Evolutionary conservation across 1,140 invertebrate genomes (phyloP).

Genomic region (Sinella curviseta): DNA sequence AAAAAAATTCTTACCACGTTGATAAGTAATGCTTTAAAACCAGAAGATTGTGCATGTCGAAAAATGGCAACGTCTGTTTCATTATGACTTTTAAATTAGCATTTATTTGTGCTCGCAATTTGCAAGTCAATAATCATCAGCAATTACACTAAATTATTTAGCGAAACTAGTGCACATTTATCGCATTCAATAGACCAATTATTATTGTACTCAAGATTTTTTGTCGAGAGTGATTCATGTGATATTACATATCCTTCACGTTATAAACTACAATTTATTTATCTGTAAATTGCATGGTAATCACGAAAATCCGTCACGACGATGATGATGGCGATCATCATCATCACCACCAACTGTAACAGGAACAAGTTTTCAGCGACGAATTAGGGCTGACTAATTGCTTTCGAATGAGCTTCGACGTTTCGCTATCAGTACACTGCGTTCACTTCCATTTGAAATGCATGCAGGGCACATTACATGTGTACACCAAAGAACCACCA

Average conservation of each 20-base stretch:
- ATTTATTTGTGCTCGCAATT: not conserved
- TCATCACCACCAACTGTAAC: not conserved
- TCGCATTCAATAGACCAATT: not conserved
- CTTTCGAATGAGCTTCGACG: constrained; percentile 40
- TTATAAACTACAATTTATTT: too few species aligned
- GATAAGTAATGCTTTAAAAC: too few species aligned
- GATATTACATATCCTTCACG: too few species aligned
- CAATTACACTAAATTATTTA: not conserved
- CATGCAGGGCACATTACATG: not conserved
- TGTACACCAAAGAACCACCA: not conserved
- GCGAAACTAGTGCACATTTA: not conserved
- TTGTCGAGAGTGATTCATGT: too few species aligned
- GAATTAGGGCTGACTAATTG: constrained; percentile 43
- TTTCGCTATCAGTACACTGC: constrained; percentile 31
- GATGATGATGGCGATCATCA: not conserved
- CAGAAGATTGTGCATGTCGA: too few species aligned
- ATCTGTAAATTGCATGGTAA: not conserved
- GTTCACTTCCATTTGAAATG: constrained; percentile 24
- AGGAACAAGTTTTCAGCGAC: constrained; percentile 42
- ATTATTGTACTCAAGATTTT: too few species aligned
- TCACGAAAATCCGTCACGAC: not conserved
- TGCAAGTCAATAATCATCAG: not conserved
- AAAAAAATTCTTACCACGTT: too few species aligned
- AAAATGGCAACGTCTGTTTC: too few species aligned
- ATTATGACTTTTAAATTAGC: too few species aligned